phyloP scores from a whole-genome alignment of 1,140 invertebrate genomes.

The Sweltsa coloradensis region DNA sequence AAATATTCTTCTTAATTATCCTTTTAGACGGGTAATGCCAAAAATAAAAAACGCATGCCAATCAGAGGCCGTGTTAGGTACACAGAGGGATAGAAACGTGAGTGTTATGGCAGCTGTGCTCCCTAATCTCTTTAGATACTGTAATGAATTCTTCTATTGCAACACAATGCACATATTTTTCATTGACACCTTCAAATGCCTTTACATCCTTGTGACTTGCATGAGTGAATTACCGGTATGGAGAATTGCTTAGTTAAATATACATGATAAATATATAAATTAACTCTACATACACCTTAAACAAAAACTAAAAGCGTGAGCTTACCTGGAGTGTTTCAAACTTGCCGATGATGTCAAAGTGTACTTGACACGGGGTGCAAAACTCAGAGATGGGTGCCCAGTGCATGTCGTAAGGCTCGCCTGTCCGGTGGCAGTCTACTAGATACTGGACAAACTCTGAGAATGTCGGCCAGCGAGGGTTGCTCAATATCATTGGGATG shows the following conservation, averaged over 20 bases:
- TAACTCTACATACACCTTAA: background rate
- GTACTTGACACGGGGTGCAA: conserved; percentile 79
- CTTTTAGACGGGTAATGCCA: no score
- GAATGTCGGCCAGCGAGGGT: conserved; percentile 49
- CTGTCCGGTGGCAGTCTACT: conserved; percentile 47
- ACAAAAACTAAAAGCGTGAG: no score
- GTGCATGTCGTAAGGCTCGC: conserved; percentile 71
- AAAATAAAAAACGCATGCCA: no score
- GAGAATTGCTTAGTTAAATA: background rate
- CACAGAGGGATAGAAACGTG: no score
- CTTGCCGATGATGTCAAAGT: conserved; percentile 78
- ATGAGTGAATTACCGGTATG: background rate
- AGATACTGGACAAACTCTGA: conserved; percentile 65
- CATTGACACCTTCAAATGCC: background rate
- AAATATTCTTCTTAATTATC: no score
- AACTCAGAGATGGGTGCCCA: conserved; percentile 77
- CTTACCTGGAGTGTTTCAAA: conserved; percentile 68
- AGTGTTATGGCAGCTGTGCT: no score
- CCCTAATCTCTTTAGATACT: no score
- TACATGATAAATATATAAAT: background rate
- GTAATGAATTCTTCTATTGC: background rate
- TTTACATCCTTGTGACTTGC: background rate
- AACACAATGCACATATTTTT: background rate
- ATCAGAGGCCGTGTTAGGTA: no score
- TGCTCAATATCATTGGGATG: no score